A percentile compares a stretch with the other conserved stretches of the same genome.
These are phyloP conservation scores for Tetranychus truncatus DNA, from an alignment of 2,888 invertebrate genomes.

Conservation along the genomic window DNA sequence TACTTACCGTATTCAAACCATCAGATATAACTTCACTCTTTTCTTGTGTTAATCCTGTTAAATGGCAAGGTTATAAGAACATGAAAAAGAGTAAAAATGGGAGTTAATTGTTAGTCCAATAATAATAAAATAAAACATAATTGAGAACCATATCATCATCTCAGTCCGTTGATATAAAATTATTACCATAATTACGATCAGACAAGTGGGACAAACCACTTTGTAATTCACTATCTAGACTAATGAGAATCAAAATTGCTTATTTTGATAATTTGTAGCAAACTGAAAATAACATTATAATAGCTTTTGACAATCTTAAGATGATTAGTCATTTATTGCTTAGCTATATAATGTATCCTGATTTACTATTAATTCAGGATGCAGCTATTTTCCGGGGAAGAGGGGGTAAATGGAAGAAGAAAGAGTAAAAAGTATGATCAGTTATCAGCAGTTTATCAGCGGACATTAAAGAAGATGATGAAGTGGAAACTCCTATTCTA, in stretches of 20 bases:
- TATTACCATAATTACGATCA: background rate
- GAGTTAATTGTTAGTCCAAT: background rate
- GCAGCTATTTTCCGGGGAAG: background rate
- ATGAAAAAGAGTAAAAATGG: background rate
- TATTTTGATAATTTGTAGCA: too few species aligned
- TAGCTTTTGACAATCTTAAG: background rate
- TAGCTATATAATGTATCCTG: background rate
- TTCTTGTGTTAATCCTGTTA: background rate
- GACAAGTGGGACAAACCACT: background rate
- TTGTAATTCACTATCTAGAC: background rate
- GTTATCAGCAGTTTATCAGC: background rate
- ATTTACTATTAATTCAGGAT: background rate
- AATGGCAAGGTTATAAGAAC: background rate
- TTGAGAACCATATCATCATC: background rate
- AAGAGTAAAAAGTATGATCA: background rate
- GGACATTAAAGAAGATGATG: background rate
- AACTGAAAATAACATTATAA: too few species aligned
- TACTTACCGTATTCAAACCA: background rate
- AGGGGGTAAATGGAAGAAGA: background rate
- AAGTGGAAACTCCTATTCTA: conserved; percentile 2
- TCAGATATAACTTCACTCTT: background rate
- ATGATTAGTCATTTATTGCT: background rate
- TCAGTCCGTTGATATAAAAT: background rate
- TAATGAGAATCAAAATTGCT: background rate
- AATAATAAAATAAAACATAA: background rate